These are phyloP conservation scores for Catharus bicknelli DNA, from an alignment of 2,113 vertebrate genomes.

Conservation along the genomic window DNA sequence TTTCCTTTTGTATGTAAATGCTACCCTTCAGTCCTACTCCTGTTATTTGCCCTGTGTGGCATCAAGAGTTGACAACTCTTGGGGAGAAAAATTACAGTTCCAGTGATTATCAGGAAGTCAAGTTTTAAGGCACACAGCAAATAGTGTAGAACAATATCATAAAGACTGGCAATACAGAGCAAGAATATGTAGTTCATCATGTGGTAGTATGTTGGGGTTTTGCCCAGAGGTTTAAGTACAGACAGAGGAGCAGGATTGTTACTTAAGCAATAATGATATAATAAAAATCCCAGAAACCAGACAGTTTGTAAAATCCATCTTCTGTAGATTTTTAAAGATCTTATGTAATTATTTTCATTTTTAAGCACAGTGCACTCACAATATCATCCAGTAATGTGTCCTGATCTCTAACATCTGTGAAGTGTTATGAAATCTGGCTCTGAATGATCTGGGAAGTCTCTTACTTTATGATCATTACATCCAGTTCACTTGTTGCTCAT, in stretches of 20 bases:
- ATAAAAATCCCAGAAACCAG: not conserved
- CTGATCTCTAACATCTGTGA: not conserved
- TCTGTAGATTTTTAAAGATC: not conserved
- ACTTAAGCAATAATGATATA: not conserved
- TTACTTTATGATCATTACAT: not conserved
- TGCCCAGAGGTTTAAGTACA: not conserved
- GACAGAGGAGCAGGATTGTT: not conserved
- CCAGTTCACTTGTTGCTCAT: not conserved
- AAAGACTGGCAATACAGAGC: not conserved
- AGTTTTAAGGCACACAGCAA: not conserved
- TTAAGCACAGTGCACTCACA: accelerated
- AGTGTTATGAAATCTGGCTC: not conserved
- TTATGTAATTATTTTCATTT: not conserved
- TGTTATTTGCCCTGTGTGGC: not conserved
- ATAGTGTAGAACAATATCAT: not conserved
- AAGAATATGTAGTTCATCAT: not conserved
- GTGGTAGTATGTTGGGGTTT: not conserved
- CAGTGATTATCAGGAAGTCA: not conserved
- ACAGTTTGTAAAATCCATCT: not conserved
- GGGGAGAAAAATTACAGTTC: not conserved
- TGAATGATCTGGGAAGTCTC: not conserved
- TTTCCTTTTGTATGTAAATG: not conserved
- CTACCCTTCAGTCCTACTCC: not conserved
- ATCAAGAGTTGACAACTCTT: not conserved
- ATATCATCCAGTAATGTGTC: not conserved